Evolutionary conservation across 2,797 vertebrate species (phyloP).

Genomic region (Chaetodon trifasciatus): DNA sequence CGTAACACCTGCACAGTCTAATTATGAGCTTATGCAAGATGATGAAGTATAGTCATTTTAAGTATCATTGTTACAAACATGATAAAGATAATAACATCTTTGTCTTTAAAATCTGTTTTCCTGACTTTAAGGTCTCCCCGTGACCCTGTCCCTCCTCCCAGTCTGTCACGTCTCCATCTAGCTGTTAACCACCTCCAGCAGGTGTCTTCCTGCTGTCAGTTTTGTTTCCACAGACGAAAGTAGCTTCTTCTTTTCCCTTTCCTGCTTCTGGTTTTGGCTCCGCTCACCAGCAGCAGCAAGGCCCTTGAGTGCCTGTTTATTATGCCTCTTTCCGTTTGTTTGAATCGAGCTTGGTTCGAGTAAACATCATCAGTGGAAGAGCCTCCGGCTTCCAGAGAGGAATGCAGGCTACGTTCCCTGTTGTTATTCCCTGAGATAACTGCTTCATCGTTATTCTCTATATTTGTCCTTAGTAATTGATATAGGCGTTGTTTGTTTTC

Average conservation of each 20-base stretch:
- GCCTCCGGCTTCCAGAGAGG: conserved; percentile 54
- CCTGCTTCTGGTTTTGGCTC: conserved; percentile 4
- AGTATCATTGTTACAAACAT: not conserved
- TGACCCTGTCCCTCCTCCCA: not conserved
- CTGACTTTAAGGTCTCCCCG: not conserved
- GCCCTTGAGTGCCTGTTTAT: conserved; percentile 72
- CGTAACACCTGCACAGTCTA: not conserved
- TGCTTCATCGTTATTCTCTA: conserved; percentile 65
- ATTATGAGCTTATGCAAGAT: not conserved
- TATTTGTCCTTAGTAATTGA: conserved; percentile 72
- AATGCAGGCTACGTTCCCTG: conserved; percentile 49
- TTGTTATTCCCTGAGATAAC: conserved; percentile 62
- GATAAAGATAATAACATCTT: not conserved
- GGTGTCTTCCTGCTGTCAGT: conserved; percentile 17
- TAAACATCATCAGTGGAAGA: conserved; percentile 71
- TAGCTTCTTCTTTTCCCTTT: not conserved
- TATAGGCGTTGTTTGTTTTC: conserved; percentile 72
- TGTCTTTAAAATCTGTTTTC: not conserved
- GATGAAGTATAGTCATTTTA: not conserved
- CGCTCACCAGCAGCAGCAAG: conserved; percentile 28
- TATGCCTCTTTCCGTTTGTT: conserved; percentile 74
- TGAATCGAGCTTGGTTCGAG: conserved; percentile 49
- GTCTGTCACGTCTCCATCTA: not conserved
- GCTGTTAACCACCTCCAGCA: conserved; percentile 4
- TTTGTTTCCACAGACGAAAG: conserved; percentile 1